These are phyloP conservation scores for Etia nguti DNA, from an alignment of 2,113 vertebrate genomes.

Conservation along the genomic window DNA sequence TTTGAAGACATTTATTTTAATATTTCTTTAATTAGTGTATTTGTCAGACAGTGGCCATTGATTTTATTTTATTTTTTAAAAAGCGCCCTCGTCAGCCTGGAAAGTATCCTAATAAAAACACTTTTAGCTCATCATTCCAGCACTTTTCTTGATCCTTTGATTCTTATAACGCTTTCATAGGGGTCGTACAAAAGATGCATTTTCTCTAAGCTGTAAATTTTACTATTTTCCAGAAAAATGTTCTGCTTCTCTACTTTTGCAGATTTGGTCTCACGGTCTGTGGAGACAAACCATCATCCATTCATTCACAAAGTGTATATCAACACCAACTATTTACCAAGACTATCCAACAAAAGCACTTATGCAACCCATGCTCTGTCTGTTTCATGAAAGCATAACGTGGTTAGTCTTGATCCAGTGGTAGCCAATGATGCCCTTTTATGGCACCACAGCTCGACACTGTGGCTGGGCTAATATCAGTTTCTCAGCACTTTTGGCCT, in stretches of 20 bases:
- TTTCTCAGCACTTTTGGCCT: conserved; percentile 52
- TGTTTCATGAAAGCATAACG: conserved; percentile 1
- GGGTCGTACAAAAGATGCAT: not conserved
- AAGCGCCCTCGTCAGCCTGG: not conserved
- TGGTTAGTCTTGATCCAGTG: conserved; percentile 13
- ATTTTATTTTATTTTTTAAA: not conserved
- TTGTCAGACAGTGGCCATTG: not conserved
- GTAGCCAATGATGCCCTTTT: conserved; percentile 20
- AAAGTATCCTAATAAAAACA: not conserved
- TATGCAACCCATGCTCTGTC: not conserved
- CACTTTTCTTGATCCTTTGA: not conserved
- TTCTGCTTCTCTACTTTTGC: not conserved
- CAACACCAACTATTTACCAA: not conserved
- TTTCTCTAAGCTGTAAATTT: not conserved
- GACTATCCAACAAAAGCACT: not conserved
- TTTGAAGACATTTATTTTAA: not conserved
- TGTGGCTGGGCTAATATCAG: conserved; percentile 48
- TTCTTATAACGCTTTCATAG: not conserved
- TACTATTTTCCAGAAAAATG: not conserved
- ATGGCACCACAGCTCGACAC: conserved; percentile 16
- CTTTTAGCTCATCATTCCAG: not conserved
- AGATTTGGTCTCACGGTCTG: not conserved
- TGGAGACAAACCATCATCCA: not conserved
- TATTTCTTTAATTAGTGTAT: not conserved
- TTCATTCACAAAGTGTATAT: not conserved